These are phyloP conservation scores for Emydura subglobosa DNA, from an alignment of 2,113 vertebrate species.

Conservation along the genomic window DNA sequence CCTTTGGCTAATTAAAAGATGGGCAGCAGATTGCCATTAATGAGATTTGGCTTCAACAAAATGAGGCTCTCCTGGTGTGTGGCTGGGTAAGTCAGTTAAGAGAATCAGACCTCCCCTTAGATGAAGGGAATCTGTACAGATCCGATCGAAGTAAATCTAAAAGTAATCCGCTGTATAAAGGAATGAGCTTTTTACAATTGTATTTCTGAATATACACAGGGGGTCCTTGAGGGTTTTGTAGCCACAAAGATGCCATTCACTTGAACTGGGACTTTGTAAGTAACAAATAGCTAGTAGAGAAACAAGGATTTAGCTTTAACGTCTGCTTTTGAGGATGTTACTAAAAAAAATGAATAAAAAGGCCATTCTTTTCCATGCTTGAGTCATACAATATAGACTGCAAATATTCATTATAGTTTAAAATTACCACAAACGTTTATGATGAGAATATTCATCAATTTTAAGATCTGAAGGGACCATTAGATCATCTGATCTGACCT, in stretches of 20 bases:
- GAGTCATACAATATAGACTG: background rate
- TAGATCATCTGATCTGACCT: conserved; percentile 36
- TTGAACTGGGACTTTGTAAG: conserved; percentile 44
- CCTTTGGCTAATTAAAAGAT: conserved; percentile 72
- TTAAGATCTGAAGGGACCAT: conserved; percentile 55
- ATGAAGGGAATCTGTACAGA: conserved; percentile 85
- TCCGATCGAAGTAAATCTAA: conserved; percentile 88
- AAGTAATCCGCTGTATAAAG: conserved; percentile 87
- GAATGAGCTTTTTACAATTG: conserved; percentile 86
- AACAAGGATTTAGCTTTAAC: conserved; percentile 47
- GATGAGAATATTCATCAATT: background rate
- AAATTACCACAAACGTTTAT: background rate
- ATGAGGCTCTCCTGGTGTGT: conserved; percentile 78
- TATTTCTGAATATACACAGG: conserved; percentile 84
- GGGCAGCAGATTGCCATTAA: conserved; percentile 74
- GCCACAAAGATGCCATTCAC: conserved; percentile 46
- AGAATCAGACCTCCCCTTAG: conserved; percentile 90
- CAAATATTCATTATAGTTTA: conserved; percentile 20
- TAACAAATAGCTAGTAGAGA: conserved; percentile 12
- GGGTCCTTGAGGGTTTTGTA: conserved; percentile 80
- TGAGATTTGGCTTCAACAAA: conserved; percentile 71
- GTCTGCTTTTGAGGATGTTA: conserved; percentile 14
- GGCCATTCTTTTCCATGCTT: conserved; percentile 5
- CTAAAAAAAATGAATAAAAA: background rate
- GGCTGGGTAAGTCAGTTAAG: conserved; percentile 87